A percentile compares a stretch with the other conserved stretches of the same genome.
Conservation (phyloP, 2,113 vertebrate species). For the Aptenodytes patagonicus region DNA sequence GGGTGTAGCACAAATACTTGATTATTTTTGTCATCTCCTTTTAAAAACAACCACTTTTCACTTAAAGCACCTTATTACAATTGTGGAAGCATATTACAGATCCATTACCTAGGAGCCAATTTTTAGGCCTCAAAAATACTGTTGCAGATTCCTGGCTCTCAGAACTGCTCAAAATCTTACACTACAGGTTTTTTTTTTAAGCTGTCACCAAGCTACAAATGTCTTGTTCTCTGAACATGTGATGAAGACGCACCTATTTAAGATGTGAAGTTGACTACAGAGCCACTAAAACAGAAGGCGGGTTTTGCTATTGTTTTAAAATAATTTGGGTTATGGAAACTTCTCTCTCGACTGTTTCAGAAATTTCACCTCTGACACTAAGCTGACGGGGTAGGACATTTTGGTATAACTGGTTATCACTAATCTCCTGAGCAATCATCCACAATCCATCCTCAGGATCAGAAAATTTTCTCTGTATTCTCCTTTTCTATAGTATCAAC, state of each 20-base stretch:
- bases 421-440: background rate
- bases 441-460: background rate
- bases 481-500: background rate
- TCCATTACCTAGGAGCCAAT: background rate
- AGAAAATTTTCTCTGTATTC: background rate
- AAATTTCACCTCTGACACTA: background rate
- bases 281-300: background rate
- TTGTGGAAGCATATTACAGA: background rate
- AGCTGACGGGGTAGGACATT: background rate
- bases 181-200: background rate
- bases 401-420: background rate
- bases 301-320: background rate
- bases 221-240: background rate
- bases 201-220: background rate
- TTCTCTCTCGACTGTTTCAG: background rate
- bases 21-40: background rate
- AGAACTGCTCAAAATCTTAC: background rate
- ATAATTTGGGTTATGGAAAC: background rate
- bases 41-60: background rate
- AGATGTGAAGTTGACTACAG: background rate
- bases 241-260: background rate
- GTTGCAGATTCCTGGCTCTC: background rate
- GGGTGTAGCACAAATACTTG: fast-evolving
- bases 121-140: background rate
- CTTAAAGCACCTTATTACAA: background rate